Evolutionary conservation across 2,797 vertebrate species (phyloP).

Genomic region (Neostethus bicornis): DNA sequence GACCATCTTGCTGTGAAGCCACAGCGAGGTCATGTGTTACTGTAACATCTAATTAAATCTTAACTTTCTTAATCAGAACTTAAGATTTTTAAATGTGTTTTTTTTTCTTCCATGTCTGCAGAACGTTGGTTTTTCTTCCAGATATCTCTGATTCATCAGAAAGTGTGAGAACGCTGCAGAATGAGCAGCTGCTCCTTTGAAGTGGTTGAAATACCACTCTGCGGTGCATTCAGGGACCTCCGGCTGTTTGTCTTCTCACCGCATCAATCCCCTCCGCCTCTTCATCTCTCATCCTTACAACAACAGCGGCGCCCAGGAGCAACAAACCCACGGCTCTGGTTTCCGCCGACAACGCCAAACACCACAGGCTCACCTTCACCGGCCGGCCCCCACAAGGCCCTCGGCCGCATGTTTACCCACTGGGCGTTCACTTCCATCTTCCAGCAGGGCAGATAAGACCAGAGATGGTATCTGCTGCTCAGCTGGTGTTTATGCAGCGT

Average conservation of each 20-base stretch:
- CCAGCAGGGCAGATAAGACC: conserved; percentile 61
- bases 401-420: conserved; percentile 67
- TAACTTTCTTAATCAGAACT: no score
- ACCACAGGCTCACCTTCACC: conserved; percentile 75
- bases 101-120: no score
- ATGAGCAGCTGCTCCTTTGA: no score
- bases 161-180: conserved; percentile 36
- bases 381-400: conserved; percentile 35
- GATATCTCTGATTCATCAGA: neutral
- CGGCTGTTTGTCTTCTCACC: conserved; percentile 70
- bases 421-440: conserved; percentile 76
- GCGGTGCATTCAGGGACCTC: conserved; percentile 47
- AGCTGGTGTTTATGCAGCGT: no score
- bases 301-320: conserved; percentile 74
- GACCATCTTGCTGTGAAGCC: no score
- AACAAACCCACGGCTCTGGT: conserved; percentile 79
- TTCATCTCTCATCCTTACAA: conserved; percentile 78
- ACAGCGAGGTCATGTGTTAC: no score
- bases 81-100: no score
- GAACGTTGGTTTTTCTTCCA: no score
- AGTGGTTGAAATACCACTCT: conserved; percentile 58
- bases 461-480: conserved; percentile 47
- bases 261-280: conserved; percentile 66
- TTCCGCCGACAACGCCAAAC: conserved; percentile 76
- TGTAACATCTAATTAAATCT: no score